Evolutionary conservation across 2,888 invertebrate genomes (phyloP).

Genomic region (Mechanitis mazaeus): DNA sequence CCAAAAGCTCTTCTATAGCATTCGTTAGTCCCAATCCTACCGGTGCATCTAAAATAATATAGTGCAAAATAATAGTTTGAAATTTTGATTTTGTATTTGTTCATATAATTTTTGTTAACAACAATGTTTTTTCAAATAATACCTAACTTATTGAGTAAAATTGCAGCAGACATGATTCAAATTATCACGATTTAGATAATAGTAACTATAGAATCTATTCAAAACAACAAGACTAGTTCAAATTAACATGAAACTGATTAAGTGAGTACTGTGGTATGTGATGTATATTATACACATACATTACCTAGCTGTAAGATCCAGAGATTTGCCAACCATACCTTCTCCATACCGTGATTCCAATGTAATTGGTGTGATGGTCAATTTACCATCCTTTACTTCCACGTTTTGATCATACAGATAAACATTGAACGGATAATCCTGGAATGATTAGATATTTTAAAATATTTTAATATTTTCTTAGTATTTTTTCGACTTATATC

Average conservation of each 20-base stretch:
- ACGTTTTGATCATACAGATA: slow-evolving; percentile 78
- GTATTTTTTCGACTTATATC: neutral
- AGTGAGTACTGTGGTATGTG: neutral
- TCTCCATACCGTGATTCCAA: slow-evolving; percentile 74
- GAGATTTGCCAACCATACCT: slow-evolving; percentile 59
- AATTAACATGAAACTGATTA: neutral
- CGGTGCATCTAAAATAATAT: slow-evolving; percentile 67
- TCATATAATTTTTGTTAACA: too few relatives aligned
- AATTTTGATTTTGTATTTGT: too few relatives aligned
- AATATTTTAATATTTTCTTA: neutral
- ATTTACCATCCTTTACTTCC: slow-evolving; percentile 68
- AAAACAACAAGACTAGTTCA: too few relatives aligned
- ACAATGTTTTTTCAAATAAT: too few relatives aligned
- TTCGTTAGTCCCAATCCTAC: slow-evolving; percentile 52
- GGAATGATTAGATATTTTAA: slow-evolving; percentile 21
- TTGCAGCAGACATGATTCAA: too few relatives aligned
- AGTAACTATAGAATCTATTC: too few relatives aligned
- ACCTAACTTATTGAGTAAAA: too few relatives aligned
- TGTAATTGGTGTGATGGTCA: slow-evolving; percentile 78
- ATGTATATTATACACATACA: slow-evolving; percentile 1
- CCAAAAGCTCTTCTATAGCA: slow-evolving; percentile 70
- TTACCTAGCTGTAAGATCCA: slow-evolving; percentile 59
- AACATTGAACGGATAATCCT: slow-evolving; percentile 84
- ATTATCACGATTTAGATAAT: too few relatives aligned
- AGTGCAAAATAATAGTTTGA: neutral